These are phyloP conservation scores for Drosophila tropicalis DNA, from an alignment of 1,140 invertebrate genomes.

Conservation along the genomic window DNA sequence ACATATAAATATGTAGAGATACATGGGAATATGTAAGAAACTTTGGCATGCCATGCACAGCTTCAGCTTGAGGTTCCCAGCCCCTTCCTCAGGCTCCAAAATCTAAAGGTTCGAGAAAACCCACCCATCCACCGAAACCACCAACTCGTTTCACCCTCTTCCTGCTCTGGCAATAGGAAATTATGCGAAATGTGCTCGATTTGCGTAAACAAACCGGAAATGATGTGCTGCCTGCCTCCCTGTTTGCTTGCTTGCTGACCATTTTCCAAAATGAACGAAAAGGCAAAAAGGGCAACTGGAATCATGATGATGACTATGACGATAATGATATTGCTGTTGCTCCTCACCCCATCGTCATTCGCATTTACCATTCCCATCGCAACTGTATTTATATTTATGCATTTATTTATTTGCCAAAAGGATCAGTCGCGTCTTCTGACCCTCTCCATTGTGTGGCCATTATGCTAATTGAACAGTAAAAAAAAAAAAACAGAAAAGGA, in stretches of 20 bases:
- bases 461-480: conserved; percentile 83
- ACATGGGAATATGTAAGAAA: conserved; percentile 32
- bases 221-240: conserved; percentile 66
- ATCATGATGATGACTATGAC: not conserved
- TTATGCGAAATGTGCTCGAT: conserved; percentile 82
- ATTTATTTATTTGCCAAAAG: conserved; percentile 82
- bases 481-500: conserved; percentile 38
- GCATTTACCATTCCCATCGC: conserved; percentile 30
- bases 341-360: conserved; percentile 18
- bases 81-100: too few species aligned
- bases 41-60: conserved; percentile 66
- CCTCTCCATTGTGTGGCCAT: conserved; percentile 66
- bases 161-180: conserved; percentile 73
- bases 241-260: conserved; percentile 48
- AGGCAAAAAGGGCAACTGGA: conserved; percentile 33
- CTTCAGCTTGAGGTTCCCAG: conserved; percentile 22
- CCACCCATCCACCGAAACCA: conserved; percentile 2
- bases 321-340: not conserved
- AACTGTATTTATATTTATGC: conserved; percentile 74
- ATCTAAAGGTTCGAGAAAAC: too few species aligned
- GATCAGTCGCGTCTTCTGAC: conserved; percentile 65
- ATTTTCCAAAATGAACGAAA: conserved; percentile 64
- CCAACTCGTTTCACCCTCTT: not conserved
- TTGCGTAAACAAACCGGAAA: conserved; percentile 82
- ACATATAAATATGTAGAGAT: conserved; percentile 56